Evolutionary conservation across 2,113 vertebrate species (phyloP).

Genomic region (Stictonetta naevosa): DNA sequence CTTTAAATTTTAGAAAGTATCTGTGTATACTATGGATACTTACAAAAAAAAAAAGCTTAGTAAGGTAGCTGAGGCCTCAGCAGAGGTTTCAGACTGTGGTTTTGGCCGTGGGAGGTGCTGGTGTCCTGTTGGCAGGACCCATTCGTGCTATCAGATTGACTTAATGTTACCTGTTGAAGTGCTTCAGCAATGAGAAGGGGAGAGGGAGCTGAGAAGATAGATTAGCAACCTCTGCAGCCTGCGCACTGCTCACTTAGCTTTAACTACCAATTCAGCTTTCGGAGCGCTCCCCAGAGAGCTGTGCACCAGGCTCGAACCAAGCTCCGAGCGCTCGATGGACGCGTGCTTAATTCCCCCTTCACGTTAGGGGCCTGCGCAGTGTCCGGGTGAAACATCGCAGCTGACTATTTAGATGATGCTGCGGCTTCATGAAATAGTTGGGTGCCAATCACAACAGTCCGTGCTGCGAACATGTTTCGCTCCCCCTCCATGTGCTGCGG

Average conservation of each 20-base stretch:
- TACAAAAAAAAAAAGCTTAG: not conserved
- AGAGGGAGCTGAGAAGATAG: not conserved
- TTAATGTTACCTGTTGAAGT: not conserved
- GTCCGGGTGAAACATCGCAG: not conserved
- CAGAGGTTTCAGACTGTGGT: not conserved
- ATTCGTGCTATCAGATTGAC: not conserved
- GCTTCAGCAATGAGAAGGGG: not conserved
- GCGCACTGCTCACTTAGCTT: not conserved
- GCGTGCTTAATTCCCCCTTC: not conserved
- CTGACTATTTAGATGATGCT: not conserved
- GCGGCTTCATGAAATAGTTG: not conserved
- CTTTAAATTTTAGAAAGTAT: not conserved
- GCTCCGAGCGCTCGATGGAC: not conserved
- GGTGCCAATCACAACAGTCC: accelerated
- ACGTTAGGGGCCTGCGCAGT: not conserved
- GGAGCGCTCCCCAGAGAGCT: not conserved
- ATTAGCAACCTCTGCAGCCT: not conserved
- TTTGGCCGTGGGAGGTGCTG: not conserved
- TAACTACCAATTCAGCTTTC: not conserved
- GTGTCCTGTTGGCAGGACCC: not conserved
- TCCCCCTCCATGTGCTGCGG: accelerated
- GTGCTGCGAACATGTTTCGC: accelerated
- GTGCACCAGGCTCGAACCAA: not conserved
- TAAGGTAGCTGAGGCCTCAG: not conserved
- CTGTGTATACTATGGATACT: not conserved